phyloP scores from a whole-genome alignment of 2,113 vertebrate genomes.

The Lophura nycthemera region DNA sequence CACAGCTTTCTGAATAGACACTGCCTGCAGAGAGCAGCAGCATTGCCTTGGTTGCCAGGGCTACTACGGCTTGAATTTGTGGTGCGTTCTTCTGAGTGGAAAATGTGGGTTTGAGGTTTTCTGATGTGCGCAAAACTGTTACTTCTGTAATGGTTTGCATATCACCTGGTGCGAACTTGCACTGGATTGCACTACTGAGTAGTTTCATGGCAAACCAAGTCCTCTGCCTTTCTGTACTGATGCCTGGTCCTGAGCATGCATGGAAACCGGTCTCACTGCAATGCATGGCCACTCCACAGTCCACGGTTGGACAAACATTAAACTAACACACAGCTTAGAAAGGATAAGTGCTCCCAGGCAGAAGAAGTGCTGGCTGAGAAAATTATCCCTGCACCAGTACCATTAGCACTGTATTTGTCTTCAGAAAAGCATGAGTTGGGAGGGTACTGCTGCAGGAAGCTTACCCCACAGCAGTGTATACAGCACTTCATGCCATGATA shows the following conservation, averaged over 20 bases:
- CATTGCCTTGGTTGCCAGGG: fast-evolving
- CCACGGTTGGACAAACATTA: not conserved
- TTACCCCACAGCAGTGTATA: fast-evolving
- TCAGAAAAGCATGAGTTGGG: not conserved
- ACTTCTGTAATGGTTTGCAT: not conserved
- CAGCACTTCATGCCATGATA: not conserved
- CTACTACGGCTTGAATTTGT: fast-evolving
- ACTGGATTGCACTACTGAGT: not conserved
- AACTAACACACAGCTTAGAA: not conserved
- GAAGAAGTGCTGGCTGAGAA: not conserved
- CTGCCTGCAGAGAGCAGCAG: not conserved
- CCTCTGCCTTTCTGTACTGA: fast-evolving
- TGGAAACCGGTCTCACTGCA: fast-evolving
- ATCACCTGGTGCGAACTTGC: not conserved
- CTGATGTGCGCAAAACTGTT: fast-evolving
- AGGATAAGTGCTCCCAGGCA: not conserved
- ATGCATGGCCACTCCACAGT: fast-evolving
- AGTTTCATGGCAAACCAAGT: not conserved
- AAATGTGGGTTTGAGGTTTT: not conserved
- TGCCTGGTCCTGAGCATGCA: fast-evolving
- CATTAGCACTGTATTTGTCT: fast-evolving
- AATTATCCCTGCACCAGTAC: fast-evolving
- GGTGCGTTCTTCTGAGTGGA: fast-evolving
- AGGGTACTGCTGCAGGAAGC: not conserved
- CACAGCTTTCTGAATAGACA: fast-evolving